These are phyloP conservation scores for Macropodus opercularis DNA, from an alignment of 2,797 vertebrate species.

Conservation along the genomic window DNA sequence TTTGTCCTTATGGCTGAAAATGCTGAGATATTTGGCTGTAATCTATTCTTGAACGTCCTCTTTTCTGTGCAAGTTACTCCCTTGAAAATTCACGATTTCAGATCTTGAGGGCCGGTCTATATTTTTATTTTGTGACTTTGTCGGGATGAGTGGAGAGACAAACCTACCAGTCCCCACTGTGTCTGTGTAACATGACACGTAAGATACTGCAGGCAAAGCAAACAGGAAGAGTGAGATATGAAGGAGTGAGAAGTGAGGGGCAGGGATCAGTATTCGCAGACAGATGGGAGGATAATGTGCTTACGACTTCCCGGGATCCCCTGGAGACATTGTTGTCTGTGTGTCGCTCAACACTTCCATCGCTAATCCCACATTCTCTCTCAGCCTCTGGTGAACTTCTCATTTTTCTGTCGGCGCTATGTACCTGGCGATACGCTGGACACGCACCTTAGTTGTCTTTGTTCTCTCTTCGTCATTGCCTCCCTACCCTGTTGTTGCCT, in stretches of 20 bases:
- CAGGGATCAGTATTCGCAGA: conserved; percentile 24
- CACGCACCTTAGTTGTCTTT: neutral
- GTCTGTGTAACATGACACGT: conserved; percentile 58
- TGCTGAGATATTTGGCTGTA: conserved; percentile 3
- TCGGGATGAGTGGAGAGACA: neutral
- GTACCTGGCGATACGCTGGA: neutral
- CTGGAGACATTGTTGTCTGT: conserved; percentile 54
- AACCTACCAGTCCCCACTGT: conserved; percentile 13
- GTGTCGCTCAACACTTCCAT: conserved; percentile 54
- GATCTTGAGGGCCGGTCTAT: neutral
- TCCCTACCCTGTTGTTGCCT: conserved; percentile 27
- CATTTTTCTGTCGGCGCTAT: conserved; percentile 9
- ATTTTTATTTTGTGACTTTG: conserved; percentile 1
- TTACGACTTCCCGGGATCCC: conserved; percentile 56
- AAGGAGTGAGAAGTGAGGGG: conserved; percentile 5
- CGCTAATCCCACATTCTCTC: conserved; percentile 23
- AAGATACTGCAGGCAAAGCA: conserved; percentile 15
- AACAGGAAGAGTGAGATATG: conserved; percentile 29
- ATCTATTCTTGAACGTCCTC: conserved; percentile 9
- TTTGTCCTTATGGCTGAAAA: conserved; percentile 32
- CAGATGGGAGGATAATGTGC: conserved; percentile 71
- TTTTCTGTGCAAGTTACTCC: conserved; percentile 1
- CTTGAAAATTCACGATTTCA: conserved; percentile 4
- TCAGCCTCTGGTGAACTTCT: conserved; percentile 23
- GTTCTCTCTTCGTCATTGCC: neutral